A percentile compares a stretch with the other conserved stretches of the same genome.
Evolutionary conservation across 2,888 invertebrate genomes (phyloP).

Genomic region (Subacronicta megacephala): DNA sequence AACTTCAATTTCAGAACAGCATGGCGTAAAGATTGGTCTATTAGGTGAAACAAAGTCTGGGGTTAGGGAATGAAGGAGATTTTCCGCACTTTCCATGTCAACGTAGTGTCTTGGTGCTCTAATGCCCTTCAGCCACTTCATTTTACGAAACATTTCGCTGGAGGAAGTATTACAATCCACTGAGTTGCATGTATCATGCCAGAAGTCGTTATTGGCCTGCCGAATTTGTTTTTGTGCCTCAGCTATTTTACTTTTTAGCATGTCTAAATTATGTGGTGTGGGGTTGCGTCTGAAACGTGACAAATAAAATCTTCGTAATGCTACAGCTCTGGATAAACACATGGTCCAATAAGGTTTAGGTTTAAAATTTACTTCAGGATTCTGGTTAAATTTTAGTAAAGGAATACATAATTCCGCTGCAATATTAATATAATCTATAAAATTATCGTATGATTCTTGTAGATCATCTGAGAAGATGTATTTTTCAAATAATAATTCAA

Average conservation of each 20-base stretch:
- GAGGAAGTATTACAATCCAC: neutral
- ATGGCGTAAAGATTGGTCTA: neutral
- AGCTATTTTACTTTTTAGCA: neutral
- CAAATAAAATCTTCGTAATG: neutral
- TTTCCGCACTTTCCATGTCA: neutral
- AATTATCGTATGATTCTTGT: neutral
- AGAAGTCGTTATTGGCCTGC: neutral
- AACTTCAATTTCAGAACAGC: neutral
- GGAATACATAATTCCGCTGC: neutral
- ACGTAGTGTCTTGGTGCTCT: neutral
- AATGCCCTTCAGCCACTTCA: neutral
- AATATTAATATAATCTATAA: neutral
- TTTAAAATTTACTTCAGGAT: neutral
- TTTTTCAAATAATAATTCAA: neutral
- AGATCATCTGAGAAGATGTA: neutral
- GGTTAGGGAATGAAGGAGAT: neutral
- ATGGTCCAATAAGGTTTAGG: neutral
- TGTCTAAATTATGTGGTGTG: neutral
- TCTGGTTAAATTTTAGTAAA: neutral
- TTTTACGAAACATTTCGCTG: neutral
- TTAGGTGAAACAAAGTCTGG: neutral
- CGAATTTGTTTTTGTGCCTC: neutral
- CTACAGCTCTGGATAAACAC: neutral
- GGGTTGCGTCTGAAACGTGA: neutral
- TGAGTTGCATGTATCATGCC: neutral